These are phyloP conservation scores for Limnothrissa miodon DNA, from an alignment of 2,113 vertebrate genomes.

Conservation along the genomic window DNA sequence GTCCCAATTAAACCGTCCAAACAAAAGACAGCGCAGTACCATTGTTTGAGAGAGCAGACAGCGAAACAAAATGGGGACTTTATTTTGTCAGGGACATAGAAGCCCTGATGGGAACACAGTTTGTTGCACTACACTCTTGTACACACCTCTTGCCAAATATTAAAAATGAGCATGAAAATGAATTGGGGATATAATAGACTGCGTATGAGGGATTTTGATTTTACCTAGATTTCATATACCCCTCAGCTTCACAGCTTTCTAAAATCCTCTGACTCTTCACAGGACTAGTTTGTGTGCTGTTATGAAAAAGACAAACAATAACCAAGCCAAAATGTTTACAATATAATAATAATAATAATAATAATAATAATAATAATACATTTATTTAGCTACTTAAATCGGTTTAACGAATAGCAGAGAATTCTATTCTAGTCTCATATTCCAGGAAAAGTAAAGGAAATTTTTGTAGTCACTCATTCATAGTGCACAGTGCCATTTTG, in stretches of 20 bases:
- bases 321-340: background rate
- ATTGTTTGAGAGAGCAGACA: background rate
- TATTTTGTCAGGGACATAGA: background rate
- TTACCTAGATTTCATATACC: background rate
- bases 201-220: background rate
- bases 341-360: background rate
- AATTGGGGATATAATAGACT: background rate
- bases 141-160: background rate
- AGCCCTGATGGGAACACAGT: background rate
- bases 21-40: slow-evolving; percentile 35
- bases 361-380: background rate
- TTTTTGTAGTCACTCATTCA: background rate
- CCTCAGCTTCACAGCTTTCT: background rate
- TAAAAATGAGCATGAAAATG: background rate
- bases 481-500: too few species aligned
- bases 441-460: background rate
- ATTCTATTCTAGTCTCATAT: background rate
- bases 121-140: background rate
- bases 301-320: background rate
- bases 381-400: background rate
- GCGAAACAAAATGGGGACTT: background rate
- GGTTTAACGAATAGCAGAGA: background rate
- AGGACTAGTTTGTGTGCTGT: background rate
- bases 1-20: slow-evolving; percentile 37
- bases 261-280: background rate